Evolutionary conservation across 2,888 invertebrate species (phyloP).

Genomic region (Syritta pipiens): DNA sequence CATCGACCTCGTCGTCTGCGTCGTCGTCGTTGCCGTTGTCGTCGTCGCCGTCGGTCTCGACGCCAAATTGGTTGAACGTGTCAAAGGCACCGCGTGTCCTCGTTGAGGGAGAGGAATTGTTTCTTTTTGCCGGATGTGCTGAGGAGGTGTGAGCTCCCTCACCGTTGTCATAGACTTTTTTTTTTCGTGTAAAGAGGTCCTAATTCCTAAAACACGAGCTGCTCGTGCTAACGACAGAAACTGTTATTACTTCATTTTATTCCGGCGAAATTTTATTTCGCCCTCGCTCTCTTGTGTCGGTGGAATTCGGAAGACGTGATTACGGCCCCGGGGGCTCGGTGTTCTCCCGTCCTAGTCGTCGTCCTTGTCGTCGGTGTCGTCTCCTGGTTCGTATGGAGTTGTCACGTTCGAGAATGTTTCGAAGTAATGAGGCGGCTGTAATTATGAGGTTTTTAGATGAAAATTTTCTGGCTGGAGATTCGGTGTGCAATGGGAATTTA

Average conservation of each 20-base stretch:
- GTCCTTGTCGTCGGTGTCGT: background rate
- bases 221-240: slow-evolving; percentile 62
- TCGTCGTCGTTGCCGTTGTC: background rate
- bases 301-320: slow-evolving; percentile 48
- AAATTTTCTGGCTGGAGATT: slow-evolving; percentile 23
- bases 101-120: slow-evolving; percentile 24
- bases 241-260: slow-evolving; percentile 65
- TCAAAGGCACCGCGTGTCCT: slow-evolving; percentile 41
- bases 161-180: too few species aligned
- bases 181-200: slow-evolving; percentile 60
- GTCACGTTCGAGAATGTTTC: slow-evolving; percentile 55
- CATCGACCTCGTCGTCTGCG: slow-evolving; percentile 35
- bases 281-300: background rate
- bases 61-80: slow-evolving; percentile 65
- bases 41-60: background rate
- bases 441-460: slow-evolving; percentile 60
- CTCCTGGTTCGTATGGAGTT: slow-evolving; percentile 14
- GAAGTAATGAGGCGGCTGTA: slow-evolving; percentile 61
- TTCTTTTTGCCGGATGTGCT: slow-evolving; percentile 8
- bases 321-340: slow-evolving; percentile 30
- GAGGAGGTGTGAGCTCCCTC: slow-evolving; percentile 4
- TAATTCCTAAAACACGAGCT: slow-evolving; percentile 47
- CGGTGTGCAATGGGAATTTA: slow-evolving; percentile 29
- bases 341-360: too few species aligned
- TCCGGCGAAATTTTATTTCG: slow-evolving; percentile 9